Percentiles rank a stretch among this genome's conserved stretches.
Evolutionary conservation across 2,113 vertebrate genomes (phyloP).

Genomic region (Podiceps cristatus): DNA sequence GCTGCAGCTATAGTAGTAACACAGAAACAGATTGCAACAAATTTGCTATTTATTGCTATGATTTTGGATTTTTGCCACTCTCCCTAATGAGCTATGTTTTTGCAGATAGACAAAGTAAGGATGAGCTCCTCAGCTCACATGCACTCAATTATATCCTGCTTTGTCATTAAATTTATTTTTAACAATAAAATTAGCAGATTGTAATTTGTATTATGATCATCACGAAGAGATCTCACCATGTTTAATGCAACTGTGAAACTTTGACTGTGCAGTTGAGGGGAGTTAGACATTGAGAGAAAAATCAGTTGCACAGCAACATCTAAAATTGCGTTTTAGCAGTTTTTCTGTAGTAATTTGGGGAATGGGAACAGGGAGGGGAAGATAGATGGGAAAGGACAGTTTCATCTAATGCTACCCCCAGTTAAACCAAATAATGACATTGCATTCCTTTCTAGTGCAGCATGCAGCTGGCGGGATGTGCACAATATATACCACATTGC

Average conservation of each 20-base stretch:
- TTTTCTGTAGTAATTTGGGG: not conserved
- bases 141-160: not conserved
- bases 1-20: slow-evolving; percentile 28
- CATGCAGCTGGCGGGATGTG: not conserved
- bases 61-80: slow-evolving; percentile 50
- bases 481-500: not conserved
- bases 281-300: not conserved
- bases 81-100: not conserved
- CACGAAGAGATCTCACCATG: not conserved
- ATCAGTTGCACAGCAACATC: not conserved
- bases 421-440: not conserved
- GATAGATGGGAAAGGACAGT: not conserved
- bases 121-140: not conserved
- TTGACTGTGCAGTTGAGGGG: not conserved
- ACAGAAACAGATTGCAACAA: slow-evolving; percentile 52
- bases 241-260: slow-evolving; percentile 7
- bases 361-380: not conserved
- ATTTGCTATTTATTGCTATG: slow-evolving; percentile 54
- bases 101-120: slow-evolving; percentile 4
- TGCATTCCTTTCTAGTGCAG: not conserved
- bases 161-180: slow-evolving; percentile 49
- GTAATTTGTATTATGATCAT: not conserved
- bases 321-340: not conserved
- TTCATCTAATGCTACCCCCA: not conserved
- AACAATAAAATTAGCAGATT: slow-evolving; percentile 38